Evolutionary conservation across 2,888 invertebrate genomes (phyloP).

Genomic region (Spatulosminthurus flaviceps): DNA sequence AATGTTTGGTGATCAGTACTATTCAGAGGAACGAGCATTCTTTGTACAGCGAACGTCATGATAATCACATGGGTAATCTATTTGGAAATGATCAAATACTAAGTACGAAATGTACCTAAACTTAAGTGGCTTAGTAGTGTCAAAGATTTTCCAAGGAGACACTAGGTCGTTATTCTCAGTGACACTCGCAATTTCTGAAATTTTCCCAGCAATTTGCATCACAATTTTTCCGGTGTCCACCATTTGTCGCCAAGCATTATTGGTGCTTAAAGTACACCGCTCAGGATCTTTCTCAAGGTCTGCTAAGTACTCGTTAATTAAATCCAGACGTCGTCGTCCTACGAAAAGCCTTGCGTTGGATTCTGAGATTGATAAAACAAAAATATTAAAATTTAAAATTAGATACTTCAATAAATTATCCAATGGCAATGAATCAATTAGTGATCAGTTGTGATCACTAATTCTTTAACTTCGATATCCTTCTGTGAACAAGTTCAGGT

Average conservation of each 20-base stretch:
- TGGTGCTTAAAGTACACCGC: slow-evolving; percentile 45
- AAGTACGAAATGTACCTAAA: slow-evolving; percentile 38
- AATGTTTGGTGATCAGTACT: too few relatives aligned
- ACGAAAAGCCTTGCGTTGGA: slow-evolving; percentile 62
- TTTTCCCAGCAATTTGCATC: slow-evolving; percentile 58
- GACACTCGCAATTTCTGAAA: slow-evolving; percentile 48
- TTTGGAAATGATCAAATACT: not conserved
- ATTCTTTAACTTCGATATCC: too few relatives aligned
- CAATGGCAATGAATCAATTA: too few relatives aligned
- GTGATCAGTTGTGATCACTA: too few relatives aligned
- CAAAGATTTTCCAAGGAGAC: slow-evolving; percentile 60
- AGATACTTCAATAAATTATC: too few relatives aligned
- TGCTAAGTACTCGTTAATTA: slow-evolving; percentile 58
- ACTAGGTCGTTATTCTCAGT: slow-evolving; percentile 48
- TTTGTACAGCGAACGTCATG: too few relatives aligned
- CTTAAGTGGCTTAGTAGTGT: slow-evolving; percentile 49
- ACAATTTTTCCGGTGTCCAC: slow-evolving; percentile 53
- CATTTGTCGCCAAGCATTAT: slow-evolving; percentile 58
- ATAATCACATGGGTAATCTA: not conserved
- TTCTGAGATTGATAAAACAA: too few relatives aligned
- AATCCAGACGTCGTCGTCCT: slow-evolving; percentile 57
- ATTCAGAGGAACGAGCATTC: too few relatives aligned
- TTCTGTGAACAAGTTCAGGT: too few relatives aligned
- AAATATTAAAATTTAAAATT: too few relatives aligned
- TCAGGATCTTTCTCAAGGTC: slow-evolving; percentile 53